Percentiles rank a stretch among this genome's conserved stretches.
These are phyloP conservation scores for Maccullochella peelii DNA, from an alignment of 2,113 vertebrate species.

Conservation along the genomic window DNA sequence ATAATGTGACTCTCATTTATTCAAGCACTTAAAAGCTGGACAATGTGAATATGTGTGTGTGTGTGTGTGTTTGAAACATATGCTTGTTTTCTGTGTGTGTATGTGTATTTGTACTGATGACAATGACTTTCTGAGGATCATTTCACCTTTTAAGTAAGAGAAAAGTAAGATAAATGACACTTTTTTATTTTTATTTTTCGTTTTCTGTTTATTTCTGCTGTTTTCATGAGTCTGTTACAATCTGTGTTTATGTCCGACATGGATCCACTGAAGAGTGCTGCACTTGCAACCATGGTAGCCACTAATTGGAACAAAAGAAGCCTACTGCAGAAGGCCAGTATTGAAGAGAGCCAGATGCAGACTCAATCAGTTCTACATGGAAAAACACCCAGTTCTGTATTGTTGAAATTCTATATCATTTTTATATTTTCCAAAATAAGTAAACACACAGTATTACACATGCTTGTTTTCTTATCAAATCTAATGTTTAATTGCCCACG, in stretches of 20 bases:
- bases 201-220: neutral
- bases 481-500: slow-evolving; percentile 13
- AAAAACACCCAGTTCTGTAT: slow-evolving; percentile 19
- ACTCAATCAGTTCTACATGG: slow-evolving; percentile 38
- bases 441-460: neutral
- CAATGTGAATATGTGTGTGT: slow-evolving; percentile 9
- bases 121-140: neutral
- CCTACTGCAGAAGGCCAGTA: slow-evolving; percentile 8
- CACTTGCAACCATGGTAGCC: slow-evolving; percentile 33
- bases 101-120: neutral
- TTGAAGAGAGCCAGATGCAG: slow-evolving; percentile 28
- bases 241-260: slow-evolving; percentile 7
- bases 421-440: neutral
- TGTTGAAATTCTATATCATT: neutral
- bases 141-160: neutral
- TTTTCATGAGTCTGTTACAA: neutral
- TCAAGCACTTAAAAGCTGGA: slow-evolving; percentile 28
- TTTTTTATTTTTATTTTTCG: neutral
- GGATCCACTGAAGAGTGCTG: slow-evolving; percentile 31
- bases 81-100: neutral
- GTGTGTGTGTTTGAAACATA: slow-evolving; percentile 27
- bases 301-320: slow-evolving; percentile 61
- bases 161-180: no score
- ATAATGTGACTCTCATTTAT: slow-evolving; percentile 66
- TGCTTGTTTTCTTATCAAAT: slow-evolving; percentile 35